These are phyloP conservation scores for Zoanthus gigantus DNA, from an alignment of 92 coral and sea anemone species.

Conservation along the genomic window DNA sequence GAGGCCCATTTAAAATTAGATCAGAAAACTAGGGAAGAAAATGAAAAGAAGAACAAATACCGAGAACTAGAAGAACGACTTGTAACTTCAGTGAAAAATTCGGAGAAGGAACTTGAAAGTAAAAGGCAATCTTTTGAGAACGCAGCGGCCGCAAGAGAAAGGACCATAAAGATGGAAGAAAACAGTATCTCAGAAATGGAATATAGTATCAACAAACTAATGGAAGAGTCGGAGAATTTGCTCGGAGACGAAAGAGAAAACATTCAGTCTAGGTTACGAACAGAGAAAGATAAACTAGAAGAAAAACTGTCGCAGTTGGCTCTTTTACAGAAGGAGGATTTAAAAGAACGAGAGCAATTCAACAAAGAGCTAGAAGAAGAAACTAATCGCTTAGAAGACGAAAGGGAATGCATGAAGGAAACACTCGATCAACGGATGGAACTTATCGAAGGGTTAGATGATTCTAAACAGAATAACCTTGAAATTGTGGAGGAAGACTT, in stretches of 20 bases:
- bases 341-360: slow-evolving; percentile 56
- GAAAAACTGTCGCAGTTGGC: slow-evolving; percentile 62
- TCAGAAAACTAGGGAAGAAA: slow-evolving; percentile 80
- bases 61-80: slow-evolving; percentile 75
- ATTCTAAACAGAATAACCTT: slow-evolving; percentile 65
- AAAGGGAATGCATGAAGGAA: slow-evolving; percentile 65
- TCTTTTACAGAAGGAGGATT: slow-evolving; percentile 74
- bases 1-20: slow-evolving; percentile 82
- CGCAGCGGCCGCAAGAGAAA: slow-evolving; percentile 57
- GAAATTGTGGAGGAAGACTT: slow-evolving; percentile 80
- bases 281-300: slow-evolving; percentile 46
- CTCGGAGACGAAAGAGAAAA: slow-evolving; percentile 52
- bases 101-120: slow-evolving; percentile 71
- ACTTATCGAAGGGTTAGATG: slow-evolving; percentile 74
- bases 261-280: slow-evolving; percentile 47
- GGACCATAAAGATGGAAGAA: slow-evolving; percentile 51
- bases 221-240: slow-evolving; percentile 58
- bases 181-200: slow-evolving; percentile 50
- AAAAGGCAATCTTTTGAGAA: slow-evolving; percentile 74
- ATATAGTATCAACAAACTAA: slow-evolving; percentile 54
- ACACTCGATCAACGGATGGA: slow-evolving; percentile 74
- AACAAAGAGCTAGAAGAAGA: slow-evolving; percentile 78
- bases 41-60: slow-evolving; percentile 68
- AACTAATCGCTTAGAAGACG: slow-evolving; percentile 53
- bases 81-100: slow-evolving; percentile 60